Evolutionary conservation across 2,888 invertebrate genomes (phyloP).

Genomic region (Ectropis crepuscularia): DNA sequence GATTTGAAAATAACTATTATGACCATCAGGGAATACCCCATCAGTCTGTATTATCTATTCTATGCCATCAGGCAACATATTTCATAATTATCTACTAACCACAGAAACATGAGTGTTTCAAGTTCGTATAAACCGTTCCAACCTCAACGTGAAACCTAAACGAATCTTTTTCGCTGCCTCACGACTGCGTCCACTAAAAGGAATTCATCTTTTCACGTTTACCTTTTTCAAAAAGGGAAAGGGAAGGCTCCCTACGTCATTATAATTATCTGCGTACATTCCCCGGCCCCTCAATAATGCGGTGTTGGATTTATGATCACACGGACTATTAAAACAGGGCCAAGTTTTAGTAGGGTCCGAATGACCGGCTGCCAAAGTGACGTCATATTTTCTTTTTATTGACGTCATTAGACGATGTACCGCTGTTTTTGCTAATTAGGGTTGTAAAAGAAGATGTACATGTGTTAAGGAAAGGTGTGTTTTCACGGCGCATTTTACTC

Average conservation of each 20-base stretch:
- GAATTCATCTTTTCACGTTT: conserved; percentile 29
- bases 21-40: no score
- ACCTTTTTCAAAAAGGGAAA: conserved; percentile 17
- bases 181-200: conserved; percentile 8
- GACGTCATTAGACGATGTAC: not conserved
- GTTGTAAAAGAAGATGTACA: not conserved
- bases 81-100: no score
- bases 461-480: no score
- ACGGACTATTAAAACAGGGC: conserved; percentile 57
- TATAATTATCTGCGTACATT: conserved; percentile 57
- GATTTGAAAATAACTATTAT: no score
- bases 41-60: no score
- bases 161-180: no score
- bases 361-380: conserved; percentile 52
- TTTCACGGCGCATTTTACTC: no score
- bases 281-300: conserved; percentile 59
- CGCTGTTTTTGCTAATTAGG: conserved; percentile 8
- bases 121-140: no score
- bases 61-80: no score
- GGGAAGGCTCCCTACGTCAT: conserved; percentile 47
- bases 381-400: conserved; percentile 44
- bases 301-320: conserved; percentile 64
- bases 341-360: conserved; percentile 56
- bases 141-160: no score
- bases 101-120: no score